A percentile compares a stretch with the other conserved stretches of the same genome.
These are phyloP conservation scores for Pantala flavescens DNA, from an alignment of 1,140 invertebrate genomes.

Conservation along the genomic window DNA sequence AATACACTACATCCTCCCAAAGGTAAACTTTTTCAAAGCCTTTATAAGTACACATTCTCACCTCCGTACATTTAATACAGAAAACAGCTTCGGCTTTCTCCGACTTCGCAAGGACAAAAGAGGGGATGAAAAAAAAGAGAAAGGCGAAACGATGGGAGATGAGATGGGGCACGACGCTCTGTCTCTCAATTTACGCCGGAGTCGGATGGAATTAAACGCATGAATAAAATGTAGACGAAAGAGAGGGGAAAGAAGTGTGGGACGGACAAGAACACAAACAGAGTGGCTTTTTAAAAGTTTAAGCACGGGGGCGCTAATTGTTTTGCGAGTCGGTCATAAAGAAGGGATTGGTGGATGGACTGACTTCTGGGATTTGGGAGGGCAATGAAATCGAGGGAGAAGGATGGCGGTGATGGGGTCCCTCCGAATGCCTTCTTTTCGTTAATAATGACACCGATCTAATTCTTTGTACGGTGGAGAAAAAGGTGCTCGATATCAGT, in stretches of 20 bases:
- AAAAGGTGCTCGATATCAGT: no score
- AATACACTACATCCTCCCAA: no score
- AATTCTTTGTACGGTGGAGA: no score
- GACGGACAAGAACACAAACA: background rate
- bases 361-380: slow-evolving; percentile 4
- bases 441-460: no score
- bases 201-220: background rate
- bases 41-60: no score
- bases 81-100: no score
- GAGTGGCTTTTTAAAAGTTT: background rate
- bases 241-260: background rate
- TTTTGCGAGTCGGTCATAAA: background rate
- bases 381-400: background rate
- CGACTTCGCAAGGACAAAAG: no score
- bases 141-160: no score
- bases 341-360: background rate
- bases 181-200: background rate
- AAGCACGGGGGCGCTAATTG: background rate
- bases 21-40: no score
- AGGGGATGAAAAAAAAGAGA: no score
- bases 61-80: no score
- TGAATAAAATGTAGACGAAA: background rate
- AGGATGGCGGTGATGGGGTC: background rate
- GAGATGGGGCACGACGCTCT: no score
- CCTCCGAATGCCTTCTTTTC: background rate